These are phyloP conservation scores for Brachynemurus nebulosus DNA, from an alignment of 2,888 invertebrate genomes.

Conservation along the genomic window DNA sequence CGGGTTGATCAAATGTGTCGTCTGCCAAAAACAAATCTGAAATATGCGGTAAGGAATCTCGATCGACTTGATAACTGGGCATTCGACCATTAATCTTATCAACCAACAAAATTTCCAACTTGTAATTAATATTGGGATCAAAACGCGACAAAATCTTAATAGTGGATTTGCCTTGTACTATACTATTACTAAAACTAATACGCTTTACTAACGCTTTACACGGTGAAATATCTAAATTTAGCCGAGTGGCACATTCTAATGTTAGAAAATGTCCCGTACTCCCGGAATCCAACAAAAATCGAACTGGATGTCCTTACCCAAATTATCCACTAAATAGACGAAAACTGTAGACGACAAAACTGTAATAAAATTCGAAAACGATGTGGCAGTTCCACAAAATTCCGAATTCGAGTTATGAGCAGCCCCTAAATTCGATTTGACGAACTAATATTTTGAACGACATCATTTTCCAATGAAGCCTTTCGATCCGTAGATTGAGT, in stretches of 20 bases:
- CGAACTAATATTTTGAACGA: no score
- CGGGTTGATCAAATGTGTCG: no score
- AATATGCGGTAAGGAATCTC: not conserved
- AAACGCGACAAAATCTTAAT: not conserved
- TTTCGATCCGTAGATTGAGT: no score
- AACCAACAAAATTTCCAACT: not conserved
- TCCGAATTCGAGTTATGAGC: no score
- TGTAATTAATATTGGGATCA: not conserved
- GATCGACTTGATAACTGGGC: not conserved
- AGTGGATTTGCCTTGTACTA: not conserved
- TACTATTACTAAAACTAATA: not conserved
- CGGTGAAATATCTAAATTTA: not conserved
- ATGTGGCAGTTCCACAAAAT: no score
- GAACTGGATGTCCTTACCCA: not conserved
- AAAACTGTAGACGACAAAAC: not conserved
- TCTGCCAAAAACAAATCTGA: no score
- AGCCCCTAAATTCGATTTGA: no score
- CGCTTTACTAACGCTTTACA: not conserved
- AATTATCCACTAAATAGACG: not conserved
- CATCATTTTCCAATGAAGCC: no score
- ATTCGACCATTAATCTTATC: not conserved
- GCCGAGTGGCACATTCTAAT: not conserved
- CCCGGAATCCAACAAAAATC: not conserved
- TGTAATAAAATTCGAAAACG: no score
- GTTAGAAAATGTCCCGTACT: not conserved